phyloP scores from a whole-genome alignment of 1,140 invertebrate genomes.

The Cotesia vestalis region DNA sequence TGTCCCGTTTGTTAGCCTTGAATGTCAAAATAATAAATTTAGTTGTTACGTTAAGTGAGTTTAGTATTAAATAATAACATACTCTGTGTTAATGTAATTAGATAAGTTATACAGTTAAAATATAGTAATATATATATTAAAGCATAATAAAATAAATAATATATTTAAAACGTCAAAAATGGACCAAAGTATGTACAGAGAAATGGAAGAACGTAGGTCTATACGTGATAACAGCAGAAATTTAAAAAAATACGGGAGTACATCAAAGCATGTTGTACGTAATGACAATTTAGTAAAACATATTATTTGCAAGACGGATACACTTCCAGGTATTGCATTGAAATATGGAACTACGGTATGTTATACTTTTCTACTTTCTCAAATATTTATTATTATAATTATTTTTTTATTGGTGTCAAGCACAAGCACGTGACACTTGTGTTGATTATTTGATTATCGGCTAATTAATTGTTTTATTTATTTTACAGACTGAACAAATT shows the following conservation, averaged over 20 bases:
- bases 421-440: not conserved
- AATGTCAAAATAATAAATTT: too few species aligned
- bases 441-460: conserved; percentile 9
- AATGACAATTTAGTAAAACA: conserved; percentile 83
- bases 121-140: conserved; percentile 3
- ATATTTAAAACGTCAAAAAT: conserved; percentile 13
- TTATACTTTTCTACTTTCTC: conserved; percentile 44
- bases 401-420: too few species aligned
- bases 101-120: not conserved
- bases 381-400: not conserved
- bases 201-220: conserved; percentile 83
- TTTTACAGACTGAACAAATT: conserved; percentile 87
- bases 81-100: too few species aligned
- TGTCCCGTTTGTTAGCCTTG: too few species aligned
- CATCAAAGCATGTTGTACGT: conserved; percentile 73
- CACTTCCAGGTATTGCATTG: conserved; percentile 90
- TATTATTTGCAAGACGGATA: conserved; percentile 80
- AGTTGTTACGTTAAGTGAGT: too few species aligned
- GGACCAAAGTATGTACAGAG: conserved; percentile 63
- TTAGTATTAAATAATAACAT: too few species aligned
- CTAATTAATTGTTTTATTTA: conserved; percentile 11
- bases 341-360: conserved; percentile 92
- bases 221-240: conserved; percentile 83
- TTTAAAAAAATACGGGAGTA: conserved; percentile 90
- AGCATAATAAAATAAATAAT: not conserved